Base-by-base conservation (phyloP, 2,113 vertebrate species). In the Abramis brama region DNA sequence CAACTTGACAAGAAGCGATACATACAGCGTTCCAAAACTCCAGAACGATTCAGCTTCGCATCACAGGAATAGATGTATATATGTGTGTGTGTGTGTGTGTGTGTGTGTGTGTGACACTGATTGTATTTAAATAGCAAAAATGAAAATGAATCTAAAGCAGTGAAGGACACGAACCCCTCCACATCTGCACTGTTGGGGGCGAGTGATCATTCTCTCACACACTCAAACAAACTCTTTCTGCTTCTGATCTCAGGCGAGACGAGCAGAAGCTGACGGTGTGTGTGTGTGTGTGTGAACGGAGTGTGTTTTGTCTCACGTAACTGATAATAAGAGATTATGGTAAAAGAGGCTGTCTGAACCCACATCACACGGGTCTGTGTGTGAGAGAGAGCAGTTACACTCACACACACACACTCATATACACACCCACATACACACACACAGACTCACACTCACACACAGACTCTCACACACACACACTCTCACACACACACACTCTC, bases 301-400 rank as follows among this genome's bases (percentile, higher is more conserved):
- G 2, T 43, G n/a, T 89, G 88, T 89, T 89, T 70, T 83, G 88
- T 89, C 88, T 89, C 79, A 68, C 84, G 0, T 50, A 52, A 82
- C 86, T 86, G 88, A 89, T 89, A 86, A 89, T 57, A 84, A n/a
- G 59, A 83, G 88, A 89, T 89, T 76, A 87, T 79, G 59, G 64
- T 86, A 43, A 86, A 83, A 70, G 33, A 70, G 8, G 19, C 55
- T 6, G 55, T 57, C 55, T 57, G 55, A 57, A 57, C 55, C 6
- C 55, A 21, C 55, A 57, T 52, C 50, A 15, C 50, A 52, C 4
- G 43, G 7, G 39, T 7, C 39, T 39, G 39, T 39, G 39, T 39
- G 39, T 39, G 6, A 39, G 39, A 36, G 36, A 7, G 39, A 39
- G 39, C 39, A 1, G 39, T 39, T 12, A 13, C 55, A 59, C 15